These are phyloP conservation scores for Platynereis dumerilii DNA, from an alignment of 2,888 invertebrate species.

Conservation along the genomic window DNA sequence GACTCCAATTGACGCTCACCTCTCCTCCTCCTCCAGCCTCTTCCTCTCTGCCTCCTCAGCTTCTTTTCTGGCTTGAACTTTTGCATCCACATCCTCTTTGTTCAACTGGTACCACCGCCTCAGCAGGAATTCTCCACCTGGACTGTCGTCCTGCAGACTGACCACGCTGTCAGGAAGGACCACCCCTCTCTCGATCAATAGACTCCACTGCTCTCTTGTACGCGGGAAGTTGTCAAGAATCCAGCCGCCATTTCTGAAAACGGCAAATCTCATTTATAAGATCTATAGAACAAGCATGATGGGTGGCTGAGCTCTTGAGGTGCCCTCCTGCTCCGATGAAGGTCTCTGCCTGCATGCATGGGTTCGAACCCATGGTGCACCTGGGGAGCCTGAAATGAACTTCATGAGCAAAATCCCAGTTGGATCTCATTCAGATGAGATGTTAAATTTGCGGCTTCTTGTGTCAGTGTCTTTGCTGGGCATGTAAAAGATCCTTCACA, in stretches of 20 bases:
- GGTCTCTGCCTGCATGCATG: too few relatives aligned
- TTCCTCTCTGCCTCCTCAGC: constrained; percentile 47
- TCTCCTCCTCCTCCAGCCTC: constrained; percentile 48
- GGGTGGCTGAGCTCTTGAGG: too few relatives aligned
- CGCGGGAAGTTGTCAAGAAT: constrained; percentile 62
- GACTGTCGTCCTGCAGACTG: constrained; percentile 52
- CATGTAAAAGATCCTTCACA: too few relatives aligned
- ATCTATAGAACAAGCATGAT: too few relatives aligned
- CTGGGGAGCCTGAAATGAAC: too few relatives aligned
- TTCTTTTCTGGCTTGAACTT: constrained; percentile 44
- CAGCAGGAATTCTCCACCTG: constrained; percentile 49
- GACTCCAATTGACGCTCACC: constrained; percentile 42
- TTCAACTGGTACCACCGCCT: constrained; percentile 54
- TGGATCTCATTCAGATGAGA: too few relatives aligned
- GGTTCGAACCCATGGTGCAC: too few relatives aligned
- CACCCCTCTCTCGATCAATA: constrained; percentile 53
- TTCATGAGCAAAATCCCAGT: too few relatives aligned
- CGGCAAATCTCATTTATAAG: too few relatives aligned
- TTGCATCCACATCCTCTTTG: constrained; percentile 47
- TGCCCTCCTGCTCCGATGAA: too few relatives aligned
- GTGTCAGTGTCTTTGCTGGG: too few relatives aligned
- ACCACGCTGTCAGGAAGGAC: constrained; percentile 61
- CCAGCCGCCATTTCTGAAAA: constrained; percentile 55
- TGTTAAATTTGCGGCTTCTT: too few relatives aligned
- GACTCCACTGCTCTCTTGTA: constrained; percentile 60